Base-by-base conservation (phyloP, 1,140 invertebrate genomes). In the Liolophura sinensis region DNA sequence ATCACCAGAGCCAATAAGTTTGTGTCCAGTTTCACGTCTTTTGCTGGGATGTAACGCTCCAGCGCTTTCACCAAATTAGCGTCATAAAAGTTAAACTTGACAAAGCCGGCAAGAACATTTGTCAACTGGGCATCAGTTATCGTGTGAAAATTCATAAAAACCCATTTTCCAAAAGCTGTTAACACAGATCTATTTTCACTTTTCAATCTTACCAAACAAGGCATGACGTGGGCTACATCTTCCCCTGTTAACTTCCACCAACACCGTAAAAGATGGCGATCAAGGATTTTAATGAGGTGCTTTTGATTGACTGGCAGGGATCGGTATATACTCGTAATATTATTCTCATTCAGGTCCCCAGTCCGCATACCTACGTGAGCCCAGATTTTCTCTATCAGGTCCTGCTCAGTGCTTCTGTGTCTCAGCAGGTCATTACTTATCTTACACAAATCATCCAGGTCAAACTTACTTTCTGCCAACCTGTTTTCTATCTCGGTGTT, bases 341-440 rank as follows among this genome's bases (percentile, higher is more conserved):
- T 89, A 15, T 80, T 76, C 65, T 85, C 85, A 77, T 87, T 83
- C 20, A 92, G 89, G 18, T 90, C 86, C 22, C 84, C 75, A 65
- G 89, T 86, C 65, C 85, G 86, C 12, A 87, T 86, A 47, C 87
- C 81, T 61, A 92, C 87, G 40, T 90, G 90, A 69, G 88, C 80
- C 91, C 91, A 92, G n/a, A 92, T 73, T 75, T 88, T 88, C 68
- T 92, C 90, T 58, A 90, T 57, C 70, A 80, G 68, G 27, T 71
- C 83, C 82, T 81, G 46, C 87, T 71, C 60, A 58, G 75, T 48
- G 78, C 78, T 84, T 60, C 81, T 70, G 65, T 84, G 68, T 73
- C 48, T 47, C 16, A 62, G 66, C 11, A 71, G 49, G 58, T 82
- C 75, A 56, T 79, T 76, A 27, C 89, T 82, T 62, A 89, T 85